These are phyloP conservation scores for Coendou prehensilis DNA, from an alignment of 2,797 vertebrate genomes.

Conservation along the genomic window DNA sequence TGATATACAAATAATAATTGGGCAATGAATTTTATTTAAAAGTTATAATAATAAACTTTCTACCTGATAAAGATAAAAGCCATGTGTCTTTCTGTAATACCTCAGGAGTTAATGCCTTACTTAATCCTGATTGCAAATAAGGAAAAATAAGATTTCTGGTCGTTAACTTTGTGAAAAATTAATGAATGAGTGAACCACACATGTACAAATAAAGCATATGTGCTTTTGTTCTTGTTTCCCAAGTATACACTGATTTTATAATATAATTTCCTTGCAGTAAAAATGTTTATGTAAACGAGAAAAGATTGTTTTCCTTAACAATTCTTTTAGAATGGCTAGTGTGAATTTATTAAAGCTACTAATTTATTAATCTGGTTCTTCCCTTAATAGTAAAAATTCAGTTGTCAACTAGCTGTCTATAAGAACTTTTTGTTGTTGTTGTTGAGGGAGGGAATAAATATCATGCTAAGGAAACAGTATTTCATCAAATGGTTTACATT, in stretches of 20 bases:
- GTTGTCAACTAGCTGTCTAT: background rate
- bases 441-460: background rate
- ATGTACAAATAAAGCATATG: background rate
- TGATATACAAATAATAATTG: background rate
- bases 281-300: background rate
- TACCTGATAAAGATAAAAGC: background rate
- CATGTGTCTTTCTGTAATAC: background rate
- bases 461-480: background rate
- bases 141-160: conserved; percentile 28
- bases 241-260: background rate
- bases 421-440: background rate
- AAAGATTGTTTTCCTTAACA: background rate
- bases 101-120: background rate
- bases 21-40: background rate
- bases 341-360: conserved; percentile 8
- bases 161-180: conserved; percentile 32
- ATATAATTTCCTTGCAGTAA: background rate
- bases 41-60: background rate
- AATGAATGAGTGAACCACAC: background rate
- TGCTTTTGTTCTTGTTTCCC: background rate
- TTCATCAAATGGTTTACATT: background rate
- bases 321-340: background rate
- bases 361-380: conserved; percentile 35
- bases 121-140: conserved; percentile 28
- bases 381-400: background rate